phyloP scores from a whole-genome alignment of 2,113 vertebrate genomes.

The Hoplias malabaricus region DNA sequence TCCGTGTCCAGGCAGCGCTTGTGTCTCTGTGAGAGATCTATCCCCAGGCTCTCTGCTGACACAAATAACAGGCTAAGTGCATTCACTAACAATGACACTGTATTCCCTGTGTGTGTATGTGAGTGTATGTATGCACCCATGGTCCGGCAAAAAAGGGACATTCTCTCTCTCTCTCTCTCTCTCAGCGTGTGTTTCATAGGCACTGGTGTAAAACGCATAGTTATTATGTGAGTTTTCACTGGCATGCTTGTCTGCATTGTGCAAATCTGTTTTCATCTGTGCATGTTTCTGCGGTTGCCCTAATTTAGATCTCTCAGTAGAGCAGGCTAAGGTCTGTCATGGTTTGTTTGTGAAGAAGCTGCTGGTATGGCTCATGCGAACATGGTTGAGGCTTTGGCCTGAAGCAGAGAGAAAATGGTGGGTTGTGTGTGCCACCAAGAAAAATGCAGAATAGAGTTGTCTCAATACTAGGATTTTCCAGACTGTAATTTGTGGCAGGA shows the following conservation, averaged over 20 bases:
- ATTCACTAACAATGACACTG: constrained; percentile 25
- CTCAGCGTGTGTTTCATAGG: constrained; percentile 16
- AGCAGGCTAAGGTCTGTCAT: constrained; percentile 26
- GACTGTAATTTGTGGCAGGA: too few relatives aligned
- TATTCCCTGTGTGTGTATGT: constrained; percentile 9
- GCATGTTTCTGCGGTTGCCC: constrained; percentile 7
- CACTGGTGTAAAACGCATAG: not conserved
- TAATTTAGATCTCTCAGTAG: constrained; percentile 13
- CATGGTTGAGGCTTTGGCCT: not conserved
- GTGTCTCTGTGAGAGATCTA: constrained; percentile 39
- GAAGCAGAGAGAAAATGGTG: not conserved
- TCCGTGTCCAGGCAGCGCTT: constrained; percentile 30
- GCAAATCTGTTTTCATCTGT: constrained; percentile 13
- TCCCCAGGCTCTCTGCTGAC: constrained; percentile 43
- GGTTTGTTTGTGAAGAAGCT: constrained; percentile 28
- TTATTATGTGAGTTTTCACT: not conserved
- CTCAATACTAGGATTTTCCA: not conserved
- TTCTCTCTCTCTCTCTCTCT: not conserved
- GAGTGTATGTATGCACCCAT: constrained; percentile 26
- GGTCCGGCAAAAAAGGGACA: constrained; percentile 24
- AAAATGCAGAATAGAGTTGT: not conserved
- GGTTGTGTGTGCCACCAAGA: not conserved
- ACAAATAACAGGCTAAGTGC: constrained; percentile 48
- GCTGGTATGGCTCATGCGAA: constrained; percentile 21
- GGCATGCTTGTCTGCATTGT: constrained; percentile 8